Evolutionary conservation across 2,888 invertebrate genomes (phyloP).

Genomic region (Choristoneura rosaceana): DNA sequence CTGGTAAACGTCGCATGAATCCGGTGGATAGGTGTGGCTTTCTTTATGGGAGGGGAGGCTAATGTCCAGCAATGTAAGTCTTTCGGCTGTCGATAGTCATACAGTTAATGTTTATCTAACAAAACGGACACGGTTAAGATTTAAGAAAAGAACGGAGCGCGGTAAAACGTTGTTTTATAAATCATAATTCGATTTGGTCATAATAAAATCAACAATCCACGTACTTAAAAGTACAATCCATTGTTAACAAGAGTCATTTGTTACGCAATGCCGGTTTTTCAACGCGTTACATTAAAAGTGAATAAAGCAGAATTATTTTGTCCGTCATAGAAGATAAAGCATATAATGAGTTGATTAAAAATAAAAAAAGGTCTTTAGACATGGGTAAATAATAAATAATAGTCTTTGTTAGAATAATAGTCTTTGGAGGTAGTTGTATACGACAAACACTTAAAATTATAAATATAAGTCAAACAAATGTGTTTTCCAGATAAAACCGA

Average conservation of each 20-base stretch:
- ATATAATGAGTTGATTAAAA: not conserved
- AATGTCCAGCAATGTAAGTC: too few species aligned
- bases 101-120: not conserved
- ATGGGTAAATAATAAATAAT: not conserved
- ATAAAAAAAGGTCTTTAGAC: not conserved
- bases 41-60: too few species aligned
- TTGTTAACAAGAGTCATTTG: conserved; percentile 2
- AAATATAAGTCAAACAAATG: too few species aligned
- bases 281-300: not conserved
- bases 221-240: conserved; percentile 1
- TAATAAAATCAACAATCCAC: conserved; percentile 15
- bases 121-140: not conserved
- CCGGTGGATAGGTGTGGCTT: too few species aligned
- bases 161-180: conserved; percentile 11
- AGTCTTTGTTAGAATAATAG: too few species aligned
- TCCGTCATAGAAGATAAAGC: not conserved
- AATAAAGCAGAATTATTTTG: not conserved
- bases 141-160: not conserved
- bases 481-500: too few species aligned
- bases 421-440: too few species aligned
- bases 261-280: conserved; percentile 4
- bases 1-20: too few species aligned
- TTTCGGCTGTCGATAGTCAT: too few species aligned
- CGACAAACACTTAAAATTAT: too few species aligned
- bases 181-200: conserved; percentile 9